These are phyloP conservation scores for Andinoacara biseriatus DNA, from an alignment of 2,113 vertebrate species.

Conservation along the genomic window DNA sequence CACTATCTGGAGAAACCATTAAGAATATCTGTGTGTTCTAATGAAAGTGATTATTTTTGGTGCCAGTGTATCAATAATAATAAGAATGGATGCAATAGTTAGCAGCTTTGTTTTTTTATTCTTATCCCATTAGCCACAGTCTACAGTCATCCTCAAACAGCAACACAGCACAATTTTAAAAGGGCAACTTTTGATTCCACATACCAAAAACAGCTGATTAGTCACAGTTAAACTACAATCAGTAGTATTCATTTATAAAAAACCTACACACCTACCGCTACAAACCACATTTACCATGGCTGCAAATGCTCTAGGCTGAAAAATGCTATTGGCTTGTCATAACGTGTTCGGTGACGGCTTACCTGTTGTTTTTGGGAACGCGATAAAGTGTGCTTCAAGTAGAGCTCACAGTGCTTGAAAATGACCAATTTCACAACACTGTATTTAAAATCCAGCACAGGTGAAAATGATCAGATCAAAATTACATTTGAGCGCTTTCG, in stretches of 20 bases:
- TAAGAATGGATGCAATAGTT: neutral
- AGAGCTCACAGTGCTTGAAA: neutral
- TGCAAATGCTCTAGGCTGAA: neutral
- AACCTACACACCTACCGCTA: neutral
- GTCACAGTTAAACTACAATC: neutral
- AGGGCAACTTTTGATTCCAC: neutral
- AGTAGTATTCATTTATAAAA: neutral
- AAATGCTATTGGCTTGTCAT: neutral
- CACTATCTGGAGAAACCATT: neutral
- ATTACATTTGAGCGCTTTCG: neutral
- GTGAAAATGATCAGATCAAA: neutral
- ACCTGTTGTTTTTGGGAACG: neutral
- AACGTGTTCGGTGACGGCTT: neutral
- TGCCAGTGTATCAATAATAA: neutral
- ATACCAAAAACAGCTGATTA: neutral
- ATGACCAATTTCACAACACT: neutral
- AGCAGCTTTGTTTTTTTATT: neutral
- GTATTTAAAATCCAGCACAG: neutral
- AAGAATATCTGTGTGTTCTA: neutral
- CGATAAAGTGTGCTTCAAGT: neutral
- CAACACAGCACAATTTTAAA: neutral
- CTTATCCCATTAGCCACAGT: neutral
- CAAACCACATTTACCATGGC: neutral
- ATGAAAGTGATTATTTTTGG: neutral
- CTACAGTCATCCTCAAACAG: neutral